A percentile compares a stretch with the other conserved stretches of the same genome.
phyloP scores from a whole-genome alignment of 2,797 vertebrate genomes.

The Rhinoraja longicauda region DNA sequence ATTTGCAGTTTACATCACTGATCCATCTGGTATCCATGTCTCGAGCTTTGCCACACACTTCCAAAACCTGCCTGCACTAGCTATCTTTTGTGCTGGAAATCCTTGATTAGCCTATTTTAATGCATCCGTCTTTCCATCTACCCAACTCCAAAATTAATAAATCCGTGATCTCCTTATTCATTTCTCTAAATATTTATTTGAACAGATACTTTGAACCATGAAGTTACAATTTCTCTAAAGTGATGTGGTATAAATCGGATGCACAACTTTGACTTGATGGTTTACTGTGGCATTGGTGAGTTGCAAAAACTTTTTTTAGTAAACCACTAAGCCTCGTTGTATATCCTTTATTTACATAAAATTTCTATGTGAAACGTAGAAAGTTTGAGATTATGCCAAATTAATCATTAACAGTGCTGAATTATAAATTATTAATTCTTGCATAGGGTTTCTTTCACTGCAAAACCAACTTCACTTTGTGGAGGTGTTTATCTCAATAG shows the following conservation, averaged over 20 bases:
- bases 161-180: constrained; percentile 32
- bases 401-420: constrained; percentile 17
- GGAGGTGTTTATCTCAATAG: not conserved
- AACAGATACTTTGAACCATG: constrained; percentile 35
- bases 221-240: constrained; percentile 34
- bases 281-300: constrained; percentile 33
- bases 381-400: constrained; percentile 30
- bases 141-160: constrained; percentile 26
- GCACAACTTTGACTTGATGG: constrained; percentile 39
- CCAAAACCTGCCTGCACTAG: not conserved
- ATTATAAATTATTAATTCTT: constrained; percentile 21
- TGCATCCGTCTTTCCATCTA: not conserved
- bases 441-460: constrained; percentile 5
- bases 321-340: constrained; percentile 39
- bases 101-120: constrained; percentile 7
- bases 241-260: constrained; percentile 36
- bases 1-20: not conserved
- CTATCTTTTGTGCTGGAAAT: constrained; percentile 21
- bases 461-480: not conserved
- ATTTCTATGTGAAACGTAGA: constrained; percentile 1
- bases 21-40: not conserved
- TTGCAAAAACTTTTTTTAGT: constrained; percentile 37
- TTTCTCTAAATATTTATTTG: constrained; percentile 35
- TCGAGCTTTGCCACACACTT: not conserved
- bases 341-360: constrained; percentile 32